Evolutionary conservation across 1,140 invertebrate species (phyloP).

Genomic region (Limonius californicus): DNA sequence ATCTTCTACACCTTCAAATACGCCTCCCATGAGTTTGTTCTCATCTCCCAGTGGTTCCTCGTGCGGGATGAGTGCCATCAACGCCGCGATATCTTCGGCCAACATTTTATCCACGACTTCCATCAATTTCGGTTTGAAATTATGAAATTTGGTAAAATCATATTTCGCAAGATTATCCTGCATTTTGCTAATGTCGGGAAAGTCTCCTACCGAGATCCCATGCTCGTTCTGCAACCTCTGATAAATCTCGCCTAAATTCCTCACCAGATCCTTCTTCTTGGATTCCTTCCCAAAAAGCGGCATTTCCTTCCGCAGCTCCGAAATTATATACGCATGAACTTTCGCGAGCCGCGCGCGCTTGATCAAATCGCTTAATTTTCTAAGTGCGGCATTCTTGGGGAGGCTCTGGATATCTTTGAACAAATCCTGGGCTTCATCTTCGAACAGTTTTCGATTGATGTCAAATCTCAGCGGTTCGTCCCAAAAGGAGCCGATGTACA

Average conservation of each 20-base stretch:
- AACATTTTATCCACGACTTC: constrained; percentile 75
- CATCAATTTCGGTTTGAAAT: constrained; percentile 64
- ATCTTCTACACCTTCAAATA: constrained; percentile 85
- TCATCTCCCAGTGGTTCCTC: constrained; percentile 48
- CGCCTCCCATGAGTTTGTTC: constrained; percentile 62
- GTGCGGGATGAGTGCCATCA: constrained; percentile 69
- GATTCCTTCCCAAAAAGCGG: constrained; percentile 70
- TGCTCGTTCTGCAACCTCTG: constrained; percentile 65
- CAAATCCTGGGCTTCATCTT: constrained; percentile 73
- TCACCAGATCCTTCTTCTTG: constrained; percentile 85
- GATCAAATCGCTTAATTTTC: constrained; percentile 79
- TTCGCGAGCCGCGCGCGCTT: constrained; percentile 73
- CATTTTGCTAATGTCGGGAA: constrained; percentile 77
- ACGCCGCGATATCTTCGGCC: constrained; percentile 65
- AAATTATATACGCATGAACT: constrained; percentile 84
- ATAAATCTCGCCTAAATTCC: constrained; percentile 69
- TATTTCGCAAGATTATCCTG: constrained; percentile 67
- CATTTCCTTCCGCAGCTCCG: constrained; percentile 56
- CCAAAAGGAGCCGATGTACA: constrained; percentile 82
- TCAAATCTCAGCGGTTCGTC: constrained; percentile 69
- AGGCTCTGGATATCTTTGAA: constrained; percentile 70
- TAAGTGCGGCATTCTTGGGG: constrained; percentile 69
- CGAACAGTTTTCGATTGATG: constrained; percentile 60
- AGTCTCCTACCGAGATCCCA: constrained; percentile 71
- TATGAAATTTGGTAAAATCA: constrained; percentile 75